These are phyloP conservation scores for Megalops cyprinoides DNA, from an alignment of 2,797 vertebrate species.

Conservation along the genomic window DNA sequence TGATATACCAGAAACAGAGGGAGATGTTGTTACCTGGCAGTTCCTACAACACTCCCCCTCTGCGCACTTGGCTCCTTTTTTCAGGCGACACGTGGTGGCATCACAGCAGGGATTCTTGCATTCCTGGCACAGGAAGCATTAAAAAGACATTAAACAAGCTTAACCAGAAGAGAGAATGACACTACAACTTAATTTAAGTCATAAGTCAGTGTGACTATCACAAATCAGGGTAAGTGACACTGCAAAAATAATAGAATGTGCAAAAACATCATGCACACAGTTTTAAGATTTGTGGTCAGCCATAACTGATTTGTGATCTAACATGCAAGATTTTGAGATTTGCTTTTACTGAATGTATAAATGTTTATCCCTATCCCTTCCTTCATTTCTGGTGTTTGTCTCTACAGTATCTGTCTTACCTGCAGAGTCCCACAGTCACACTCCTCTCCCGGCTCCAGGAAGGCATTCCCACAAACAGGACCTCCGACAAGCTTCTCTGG, in stretches of 20 bases:
- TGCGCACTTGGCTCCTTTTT: constrained; percentile 76
- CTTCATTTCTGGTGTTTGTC: too few species aligned
- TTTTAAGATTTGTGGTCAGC: too few species aligned
- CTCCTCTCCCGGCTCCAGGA: constrained; percentile 85
- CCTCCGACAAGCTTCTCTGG: constrained; percentile 63
- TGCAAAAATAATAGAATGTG: too few species aligned
- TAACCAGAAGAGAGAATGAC: too few species aligned
- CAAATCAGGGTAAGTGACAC: too few species aligned
- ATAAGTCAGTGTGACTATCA: too few species aligned
- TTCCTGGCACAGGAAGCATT: constrained; percentile 64
- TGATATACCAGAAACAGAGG: not conserved
- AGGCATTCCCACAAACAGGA: constrained; percentile 80
- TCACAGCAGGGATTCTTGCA: constrained; percentile 85
- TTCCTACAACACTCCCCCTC: constrained; percentile 80
- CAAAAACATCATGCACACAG: too few species aligned
- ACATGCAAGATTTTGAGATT: constrained; percentile 1
- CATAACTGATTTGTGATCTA: too few species aligned
- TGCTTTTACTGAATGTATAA: not conserved
- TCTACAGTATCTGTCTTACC: constrained; percentile 59
- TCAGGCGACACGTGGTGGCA: constrained; percentile 80
- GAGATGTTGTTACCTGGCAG: constrained; percentile 77
- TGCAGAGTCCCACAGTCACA: constrained; percentile 85
- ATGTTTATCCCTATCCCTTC: too few species aligned
- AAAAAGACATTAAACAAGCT: not conserved
- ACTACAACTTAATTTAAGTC: constrained; percentile 12